Conservation (phyloP, 23 tunicate species). For the Corella eumyota region DNA sequence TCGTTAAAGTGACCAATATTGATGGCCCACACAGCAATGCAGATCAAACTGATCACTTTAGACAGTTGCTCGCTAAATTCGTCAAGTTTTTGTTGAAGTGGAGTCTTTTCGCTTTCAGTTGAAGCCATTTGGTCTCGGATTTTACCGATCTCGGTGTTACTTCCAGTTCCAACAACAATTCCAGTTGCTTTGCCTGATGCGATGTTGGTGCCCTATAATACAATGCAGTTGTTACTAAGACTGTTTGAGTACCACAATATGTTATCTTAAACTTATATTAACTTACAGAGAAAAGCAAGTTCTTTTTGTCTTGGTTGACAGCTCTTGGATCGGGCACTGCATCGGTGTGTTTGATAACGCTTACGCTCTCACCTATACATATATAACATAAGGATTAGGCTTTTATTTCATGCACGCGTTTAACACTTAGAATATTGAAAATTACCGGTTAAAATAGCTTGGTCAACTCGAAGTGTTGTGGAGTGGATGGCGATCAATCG, state of each 20-base stretch:
- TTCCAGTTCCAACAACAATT: conserved; percentile 85
- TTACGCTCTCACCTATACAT: conserved; percentile 77
- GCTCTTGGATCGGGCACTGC: conserved; percentile 84
- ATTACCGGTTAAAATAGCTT: conserved; percentile 82
- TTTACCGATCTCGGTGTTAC: conserved; percentile 95
- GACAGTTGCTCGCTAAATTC: conserved; percentile 96
- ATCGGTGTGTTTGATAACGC: conserved; percentile 98
- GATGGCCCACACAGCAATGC: conserved; percentile 99
- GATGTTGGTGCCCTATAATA: conserved; percentile 75
- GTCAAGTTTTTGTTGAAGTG: conserved; percentile 93
- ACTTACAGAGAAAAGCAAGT: conserved; percentile 89
- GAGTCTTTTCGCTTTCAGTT: conserved; percentile 96
- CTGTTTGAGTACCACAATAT: background rate
- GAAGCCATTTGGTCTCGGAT: conserved; percentile 99
- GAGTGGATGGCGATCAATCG: conserved; percentile 78
- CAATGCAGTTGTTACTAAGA: background rate
- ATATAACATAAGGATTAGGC: background rate
- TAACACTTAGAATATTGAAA: background rate
- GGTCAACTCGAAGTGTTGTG: conserved; percentile 92
- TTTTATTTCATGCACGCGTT: too few species aligned
- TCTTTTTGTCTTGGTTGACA: conserved; percentile 97
- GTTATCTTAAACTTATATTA: background rate
- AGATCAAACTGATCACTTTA: conserved; percentile 86
- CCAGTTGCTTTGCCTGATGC: conserved; percentile 97
- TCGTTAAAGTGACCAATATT: conserved; percentile 99